Evolutionary conservation across 2,888 invertebrate species (phyloP).

Genomic region (Dilophus febrilis): DNA sequence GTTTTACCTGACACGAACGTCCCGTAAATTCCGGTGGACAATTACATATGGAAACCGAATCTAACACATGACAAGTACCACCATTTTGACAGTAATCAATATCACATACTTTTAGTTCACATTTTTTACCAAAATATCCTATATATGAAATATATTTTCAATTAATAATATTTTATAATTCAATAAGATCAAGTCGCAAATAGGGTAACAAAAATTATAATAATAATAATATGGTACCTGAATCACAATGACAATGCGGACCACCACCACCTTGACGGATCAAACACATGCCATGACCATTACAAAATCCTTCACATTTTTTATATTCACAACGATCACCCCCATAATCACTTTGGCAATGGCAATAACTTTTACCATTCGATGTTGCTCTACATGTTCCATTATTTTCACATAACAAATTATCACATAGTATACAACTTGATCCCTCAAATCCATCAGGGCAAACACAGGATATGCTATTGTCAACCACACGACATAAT

Average conservation of each 20-base stretch:
- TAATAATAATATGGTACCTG: not conserved
- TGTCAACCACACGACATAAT: too few species aligned
- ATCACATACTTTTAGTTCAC: constrained; percentile 20
- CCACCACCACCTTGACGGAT: constrained; percentile 25
- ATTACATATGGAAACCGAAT: constrained; percentile 33
- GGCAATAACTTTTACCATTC: constrained; percentile 32
- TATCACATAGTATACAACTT: constrained; percentile 40
- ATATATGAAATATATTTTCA: constrained; percentile 14
- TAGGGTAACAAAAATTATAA: too few species aligned
- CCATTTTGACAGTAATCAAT: constrained; percentile 34
- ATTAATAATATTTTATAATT: constrained; percentile 20
- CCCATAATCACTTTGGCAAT: constrained; percentile 35
- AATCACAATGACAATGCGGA: constrained; percentile 22
- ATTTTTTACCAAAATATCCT: constrained; percentile 28
- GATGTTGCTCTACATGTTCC: constrained; percentile 36
- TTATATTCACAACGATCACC: constrained; percentile 44
- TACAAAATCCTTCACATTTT: constrained; percentile 39
- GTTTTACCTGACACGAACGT: constrained; percentile 33
- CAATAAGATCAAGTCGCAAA: too few species aligned
- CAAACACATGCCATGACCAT: constrained; percentile 34
- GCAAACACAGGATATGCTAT: constrained; percentile 34
- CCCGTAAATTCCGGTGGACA: constrained; percentile 39
- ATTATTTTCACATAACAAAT: constrained; percentile 40
- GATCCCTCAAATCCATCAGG: constrained; percentile 34
- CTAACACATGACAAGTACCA: constrained; percentile 34